Base-by-base conservation (phyloP, 2,888 invertebrate genomes). In the Papilio gigon region DNA sequence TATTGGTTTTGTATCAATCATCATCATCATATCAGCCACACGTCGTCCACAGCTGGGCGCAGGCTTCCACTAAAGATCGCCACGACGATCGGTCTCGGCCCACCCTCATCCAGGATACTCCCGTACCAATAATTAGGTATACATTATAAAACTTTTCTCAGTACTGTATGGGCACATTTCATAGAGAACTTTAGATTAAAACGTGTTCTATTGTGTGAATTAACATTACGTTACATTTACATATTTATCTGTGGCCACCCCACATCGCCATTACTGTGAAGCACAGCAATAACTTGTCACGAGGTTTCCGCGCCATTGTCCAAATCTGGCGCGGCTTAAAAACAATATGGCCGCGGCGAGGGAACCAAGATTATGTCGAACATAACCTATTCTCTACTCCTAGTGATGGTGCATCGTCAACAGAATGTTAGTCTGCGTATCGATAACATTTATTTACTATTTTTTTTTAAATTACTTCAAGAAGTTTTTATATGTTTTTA, bases 251-350 rank as follows among this genome's bases (percentile, higher is more conserved):
- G 30, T 44, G 33, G 30, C 35, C 20, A 44, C 53, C 56, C 65
- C 35, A 27, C 44, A 44, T 14, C 58, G 56, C 44, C 67, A 58
- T 22, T 47, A 58, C 47, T 33, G 42, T 30, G 35, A 33, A 44
- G 59, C 30, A 64, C 33, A 72, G 71, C 71, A 72, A 72, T 75
- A 74, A 77, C 72, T 76, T 74, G 65, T 70, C 72, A 77, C 53
- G 33, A 62, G 40, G 33, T 62, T 84, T 86, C 84, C 83, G 81
- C 75, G 75, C 79, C 85, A 87, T 88, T 87, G 84, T 86, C 81
- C 85, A 84, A 85, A 84, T 80, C 80, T 81, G 85, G 82, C 84
- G 83, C 86, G 86, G 86, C 83, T 87, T 86, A 84, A 85, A 86
- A 88, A 87, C 88, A 88, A 87, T 88, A 87, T 86, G 85, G 84